Conservation (phyloP, 2,888 invertebrate genomes). For the Brachylomia viminalis region DNA sequence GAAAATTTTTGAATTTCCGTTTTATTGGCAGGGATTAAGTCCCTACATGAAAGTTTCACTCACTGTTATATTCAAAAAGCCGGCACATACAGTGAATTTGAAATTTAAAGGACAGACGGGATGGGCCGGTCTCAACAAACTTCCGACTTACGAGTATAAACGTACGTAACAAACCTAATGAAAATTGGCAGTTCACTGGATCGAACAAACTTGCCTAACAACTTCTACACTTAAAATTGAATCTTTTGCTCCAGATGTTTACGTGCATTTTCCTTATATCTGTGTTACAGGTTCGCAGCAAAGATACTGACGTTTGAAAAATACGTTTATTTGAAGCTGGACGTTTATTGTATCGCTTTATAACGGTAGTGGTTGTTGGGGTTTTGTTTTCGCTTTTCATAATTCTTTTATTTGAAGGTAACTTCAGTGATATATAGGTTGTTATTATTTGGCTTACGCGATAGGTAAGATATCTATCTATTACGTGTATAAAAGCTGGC, state of each 20-base stretch:
- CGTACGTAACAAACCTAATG: constrained; percentile 82
- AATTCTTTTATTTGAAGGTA: constrained; percentile 23
- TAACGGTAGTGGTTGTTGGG: constrained; percentile 32
- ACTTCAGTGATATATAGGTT: constrained; percentile 1
- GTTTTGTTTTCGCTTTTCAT: constrained; percentile 35
- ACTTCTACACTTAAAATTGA: constrained; percentile 50
- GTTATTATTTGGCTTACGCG: background rate
- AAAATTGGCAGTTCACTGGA: constrained; percentile 87
- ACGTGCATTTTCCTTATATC: constrained; percentile 34
- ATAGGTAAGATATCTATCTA: background rate
- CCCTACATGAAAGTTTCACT: constrained; percentile 64
- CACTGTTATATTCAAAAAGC: constrained; percentile 76
- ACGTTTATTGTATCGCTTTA: constrained; percentile 46
- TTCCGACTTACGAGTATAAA: constrained; percentile 75
- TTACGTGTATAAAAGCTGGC: background rate
- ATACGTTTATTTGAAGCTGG: constrained; percentile 53
- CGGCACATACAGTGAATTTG: constrained; percentile 77
- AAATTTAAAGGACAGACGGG: constrained; percentile 81
- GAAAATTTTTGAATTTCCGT: constrained; percentile 67
- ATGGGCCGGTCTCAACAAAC: constrained; percentile 75
- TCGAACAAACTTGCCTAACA: constrained; percentile 78
- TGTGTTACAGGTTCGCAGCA: constrained; percentile 7
- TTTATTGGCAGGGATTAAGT: constrained; percentile 72
- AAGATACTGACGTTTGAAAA: constrained; percentile 48
- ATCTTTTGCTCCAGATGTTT: constrained; percentile 51